Percentiles rank a stretch among this genome's conserved stretches.
These are phyloP conservation scores for Halcyon chelicuti DNA, from an alignment of 2,797 vertebrate species.

Conservation along the genomic window DNA sequence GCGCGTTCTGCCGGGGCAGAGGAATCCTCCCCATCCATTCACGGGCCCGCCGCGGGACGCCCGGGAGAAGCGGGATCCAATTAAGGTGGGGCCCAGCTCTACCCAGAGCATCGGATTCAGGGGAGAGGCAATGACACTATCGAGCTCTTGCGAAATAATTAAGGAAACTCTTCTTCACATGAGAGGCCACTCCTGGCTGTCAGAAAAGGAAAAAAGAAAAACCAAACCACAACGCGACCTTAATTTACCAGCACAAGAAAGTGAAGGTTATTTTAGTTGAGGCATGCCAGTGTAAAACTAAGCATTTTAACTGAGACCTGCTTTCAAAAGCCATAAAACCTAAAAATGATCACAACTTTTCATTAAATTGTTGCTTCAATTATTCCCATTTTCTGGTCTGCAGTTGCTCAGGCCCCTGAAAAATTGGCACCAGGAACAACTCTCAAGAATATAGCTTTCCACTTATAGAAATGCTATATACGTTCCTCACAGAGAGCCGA, in stretches of 20 bases:
- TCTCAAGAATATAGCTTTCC: neutral
- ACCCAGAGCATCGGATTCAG: neutral
- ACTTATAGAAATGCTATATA: neutral
- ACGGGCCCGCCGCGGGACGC: neutral
- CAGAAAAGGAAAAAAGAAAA: neutral
- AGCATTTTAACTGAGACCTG: neutral
- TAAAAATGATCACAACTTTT: neutral
- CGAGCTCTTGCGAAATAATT: neutral
- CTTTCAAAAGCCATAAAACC: neutral
- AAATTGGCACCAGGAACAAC: neutral
- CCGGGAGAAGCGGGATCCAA: neutral
- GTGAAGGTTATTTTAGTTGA: neutral
- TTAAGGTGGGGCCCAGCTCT: conserved; percentile 4
- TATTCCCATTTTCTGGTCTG: neutral
- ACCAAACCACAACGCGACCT: neutral
- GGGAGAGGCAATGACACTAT: neutral
- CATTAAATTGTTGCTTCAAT: neutral
- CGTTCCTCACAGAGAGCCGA: neutral
- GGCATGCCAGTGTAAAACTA: neutral
- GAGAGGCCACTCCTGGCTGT: neutral
- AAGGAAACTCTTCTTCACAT: neutral
- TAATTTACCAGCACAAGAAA: neutral
- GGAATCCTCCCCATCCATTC: neutral
- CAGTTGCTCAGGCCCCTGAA: neutral
- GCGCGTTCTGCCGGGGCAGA: neutral